Percentiles rank a stretch among this genome's conserved stretches.
These are phyloP conservation scores for Protula sp. DNA, from an alignment of 2,888 invertebrate genomes.

Conservation along the genomic window DNA sequence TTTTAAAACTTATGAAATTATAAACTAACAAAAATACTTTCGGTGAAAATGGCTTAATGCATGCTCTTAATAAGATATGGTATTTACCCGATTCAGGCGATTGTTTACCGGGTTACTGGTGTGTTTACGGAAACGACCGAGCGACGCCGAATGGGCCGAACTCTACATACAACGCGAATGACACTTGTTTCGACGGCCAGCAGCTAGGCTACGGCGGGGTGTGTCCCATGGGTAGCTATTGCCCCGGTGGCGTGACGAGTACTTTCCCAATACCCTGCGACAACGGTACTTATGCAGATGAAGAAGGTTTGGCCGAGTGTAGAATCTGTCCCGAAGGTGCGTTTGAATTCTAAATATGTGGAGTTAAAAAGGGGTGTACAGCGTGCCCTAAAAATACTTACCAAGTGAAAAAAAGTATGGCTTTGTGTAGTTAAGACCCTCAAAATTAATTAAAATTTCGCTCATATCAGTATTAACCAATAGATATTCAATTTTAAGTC, in stretches of 20 bases:
- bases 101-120: slow-evolving; percentile 45
- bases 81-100: slow-evolving; percentile 36
- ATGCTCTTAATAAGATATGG: no score
- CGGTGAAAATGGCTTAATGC: no score
- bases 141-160: slow-evolving; percentile 36
- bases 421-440: neutral
- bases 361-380: no score
- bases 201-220: slow-evolving; percentile 37
- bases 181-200: slow-evolving; percentile 37
- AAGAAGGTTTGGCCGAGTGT: slow-evolving; percentile 35
- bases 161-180: slow-evolving; percentile 30
- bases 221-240: slow-evolving; percentile 44
- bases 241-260: slow-evolving; percentile 40
- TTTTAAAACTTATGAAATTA: no score
- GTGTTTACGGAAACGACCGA: slow-evolving; percentile 41
- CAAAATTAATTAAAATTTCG: neutral
- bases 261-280: slow-evolving; percentile 36
- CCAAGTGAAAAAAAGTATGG: no score
- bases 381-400: no score
- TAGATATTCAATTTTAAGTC: no score
- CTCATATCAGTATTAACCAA: no score
- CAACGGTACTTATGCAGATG: slow-evolving; percentile 44
- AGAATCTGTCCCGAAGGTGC: slow-evolving; percentile 40
- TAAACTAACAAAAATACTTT: neutral
- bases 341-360: no score